Conservation (phyloP, 2,888 invertebrate genomes). For the Sesia apiformis region DNA sequence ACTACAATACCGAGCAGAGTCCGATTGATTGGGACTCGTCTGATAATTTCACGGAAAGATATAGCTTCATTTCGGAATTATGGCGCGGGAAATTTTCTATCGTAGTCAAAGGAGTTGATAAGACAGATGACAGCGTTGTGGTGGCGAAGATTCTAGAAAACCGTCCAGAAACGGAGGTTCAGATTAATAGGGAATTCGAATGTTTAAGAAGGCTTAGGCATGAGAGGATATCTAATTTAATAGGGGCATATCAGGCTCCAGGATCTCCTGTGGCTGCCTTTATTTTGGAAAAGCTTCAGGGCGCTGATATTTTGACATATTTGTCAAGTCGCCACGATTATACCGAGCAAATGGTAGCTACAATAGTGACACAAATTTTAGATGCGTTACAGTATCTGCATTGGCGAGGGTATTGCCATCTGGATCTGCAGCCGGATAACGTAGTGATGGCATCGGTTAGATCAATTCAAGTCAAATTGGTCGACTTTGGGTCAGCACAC, state of each 20-base stretch:
- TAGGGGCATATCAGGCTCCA: conserved; percentile 81
- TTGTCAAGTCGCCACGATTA: conserved; percentile 92
- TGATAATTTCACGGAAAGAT: conserved; percentile 81
- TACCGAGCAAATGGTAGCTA: conserved; percentile 93
- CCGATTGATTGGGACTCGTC: conserved; percentile 84
- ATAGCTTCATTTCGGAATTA: conserved; percentile 90
- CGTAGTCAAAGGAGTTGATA: conserved; percentile 85
- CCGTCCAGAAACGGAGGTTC: conserved; percentile 77
- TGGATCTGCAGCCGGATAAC: conserved; percentile 96
- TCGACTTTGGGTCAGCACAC: conserved; percentile 93
- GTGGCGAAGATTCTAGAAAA: conserved; percentile 89
- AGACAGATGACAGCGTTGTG: conserved; percentile 81
- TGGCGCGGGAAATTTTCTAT: conserved; percentile 90
- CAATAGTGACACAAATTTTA: conserved; percentile 88
- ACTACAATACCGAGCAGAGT: conserved; percentile 83
- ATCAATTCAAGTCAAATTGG: conserved; percentile 89
- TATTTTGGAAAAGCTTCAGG: conserved; percentile 89
- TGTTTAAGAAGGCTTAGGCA: conserved; percentile 87
- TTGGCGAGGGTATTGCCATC: conserved; percentile 91
- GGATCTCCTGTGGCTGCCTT: conserved; percentile 81
- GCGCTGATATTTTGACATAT: conserved; percentile 93
- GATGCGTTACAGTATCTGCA: conserved; percentile 96
- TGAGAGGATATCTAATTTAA: conserved; percentile 86
- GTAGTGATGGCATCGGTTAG: conserved; percentile 92
- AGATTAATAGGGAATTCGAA: conserved; percentile 87